Conservation (phyloP, 2,113 vertebrate genomes). For the Halichoerus grypus region DNA sequence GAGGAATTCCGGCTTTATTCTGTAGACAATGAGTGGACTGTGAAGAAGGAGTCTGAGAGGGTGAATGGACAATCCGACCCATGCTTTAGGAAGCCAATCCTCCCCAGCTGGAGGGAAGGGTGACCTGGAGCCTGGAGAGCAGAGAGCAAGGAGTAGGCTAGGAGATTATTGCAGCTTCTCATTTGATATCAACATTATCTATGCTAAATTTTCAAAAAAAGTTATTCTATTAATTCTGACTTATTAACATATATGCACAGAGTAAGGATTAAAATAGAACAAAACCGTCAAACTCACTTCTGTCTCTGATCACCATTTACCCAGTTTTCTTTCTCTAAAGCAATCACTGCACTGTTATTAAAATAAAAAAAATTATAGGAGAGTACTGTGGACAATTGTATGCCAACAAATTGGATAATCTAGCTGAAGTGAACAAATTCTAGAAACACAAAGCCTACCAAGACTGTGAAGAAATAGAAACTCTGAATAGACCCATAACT, state of each 20-base stretch:
- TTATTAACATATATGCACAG: not conserved
- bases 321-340: not conserved
- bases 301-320: not conserved
- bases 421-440: not conserved
- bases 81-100: not conserved
- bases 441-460: not conserved
- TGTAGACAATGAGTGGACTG: not conserved
- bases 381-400: not conserved
- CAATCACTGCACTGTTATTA: not conserved
- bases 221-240: not conserved
- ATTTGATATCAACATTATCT: not conserved
- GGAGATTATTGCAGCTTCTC: not conserved
- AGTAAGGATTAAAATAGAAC: not conserved
- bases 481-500: not conserved
- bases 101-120: not conserved
- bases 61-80: not conserved
- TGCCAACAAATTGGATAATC: not conserved
- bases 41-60: not conserved
- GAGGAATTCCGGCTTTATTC: not conserved
- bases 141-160: not conserved
- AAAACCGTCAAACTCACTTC: not conserved
- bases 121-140: not conserved
- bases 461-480: not conserved
- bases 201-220: not conserved
- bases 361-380: not conserved